Percentiles rank a stretch among this genome's conserved stretches.
Evolutionary conservation across 1,140 invertebrate species (phyloP).

Genomic region (Pissodes strobi): DNA sequence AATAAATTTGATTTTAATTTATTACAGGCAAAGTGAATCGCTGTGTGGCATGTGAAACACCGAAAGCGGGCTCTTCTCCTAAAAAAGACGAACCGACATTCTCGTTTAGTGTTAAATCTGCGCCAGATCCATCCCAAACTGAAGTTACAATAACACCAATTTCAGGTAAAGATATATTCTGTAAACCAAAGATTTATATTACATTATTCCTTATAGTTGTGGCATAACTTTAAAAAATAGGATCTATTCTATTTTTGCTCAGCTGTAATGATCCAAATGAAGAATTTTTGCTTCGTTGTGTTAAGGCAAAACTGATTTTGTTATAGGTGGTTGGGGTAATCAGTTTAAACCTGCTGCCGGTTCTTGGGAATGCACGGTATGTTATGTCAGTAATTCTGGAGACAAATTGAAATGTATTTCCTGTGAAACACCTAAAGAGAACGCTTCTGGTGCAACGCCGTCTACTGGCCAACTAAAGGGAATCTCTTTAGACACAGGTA

Average conservation of each 20-base stretch:
- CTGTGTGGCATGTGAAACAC: conserved; percentile 64
- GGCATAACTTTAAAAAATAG: too few relatives aligned
- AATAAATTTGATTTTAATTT: conserved; percentile 44
- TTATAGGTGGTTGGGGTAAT: conserved; percentile 54
- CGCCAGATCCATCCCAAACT: neutral
- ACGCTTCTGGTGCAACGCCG: conserved; percentile 58
- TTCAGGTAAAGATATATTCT: too few relatives aligned
- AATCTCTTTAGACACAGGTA: conserved; percentile 38
- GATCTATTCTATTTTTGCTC: too few relatives aligned
- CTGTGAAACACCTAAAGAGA: conserved; percentile 56
- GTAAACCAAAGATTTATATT: too few relatives aligned
- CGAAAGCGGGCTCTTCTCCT: conserved; percentile 51
- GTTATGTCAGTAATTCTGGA: conserved; percentile 63
- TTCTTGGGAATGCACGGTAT: conserved; percentile 70
- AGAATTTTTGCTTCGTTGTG: too few relatives aligned
- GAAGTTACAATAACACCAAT: conserved; percentile 2
- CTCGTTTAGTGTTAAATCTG: conserved; percentile 54
- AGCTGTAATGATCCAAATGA: too few relatives aligned
- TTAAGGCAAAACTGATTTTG: too few relatives aligned
- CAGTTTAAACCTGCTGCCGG: conserved; percentile 69
- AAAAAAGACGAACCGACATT: conserved; percentile 45
- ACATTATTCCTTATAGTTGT: too few relatives aligned
- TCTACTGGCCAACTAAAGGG: conserved; percentile 26
- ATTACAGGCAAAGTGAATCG: conserved; percentile 43
- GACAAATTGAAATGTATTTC: conserved; percentile 60